Percentiles rank a stretch among this genome's conserved stretches.
phyloP scores from a whole-genome alignment of 2,797 vertebrate species.

The Clarias pachynema region DNA sequence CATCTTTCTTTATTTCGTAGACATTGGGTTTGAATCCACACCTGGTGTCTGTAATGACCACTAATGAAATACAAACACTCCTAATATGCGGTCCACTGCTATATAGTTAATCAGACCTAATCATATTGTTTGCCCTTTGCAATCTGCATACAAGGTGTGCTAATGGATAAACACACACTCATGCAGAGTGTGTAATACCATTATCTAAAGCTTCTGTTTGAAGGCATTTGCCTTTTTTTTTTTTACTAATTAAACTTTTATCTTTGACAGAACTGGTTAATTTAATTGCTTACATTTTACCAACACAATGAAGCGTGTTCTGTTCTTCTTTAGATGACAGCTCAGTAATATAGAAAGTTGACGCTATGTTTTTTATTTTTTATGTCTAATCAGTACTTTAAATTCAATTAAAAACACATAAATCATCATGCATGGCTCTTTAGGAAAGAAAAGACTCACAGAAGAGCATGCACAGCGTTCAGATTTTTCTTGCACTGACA shows the following conservation, averaged over 20 bases:
- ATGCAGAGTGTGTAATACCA: slow-evolving; percentile 40
- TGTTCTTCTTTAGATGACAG: slow-evolving; percentile 20
- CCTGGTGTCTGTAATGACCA: slow-evolving; percentile 36
- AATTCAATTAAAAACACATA: neutral
- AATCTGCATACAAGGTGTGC: slow-evolving; percentile 48
- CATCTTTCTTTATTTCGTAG: neutral
- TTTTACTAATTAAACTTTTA: slow-evolving; percentile 33
- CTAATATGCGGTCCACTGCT: slow-evolving; percentile 38
- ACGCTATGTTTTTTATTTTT: neutral
- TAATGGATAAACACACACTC: slow-evolving; percentile 39
- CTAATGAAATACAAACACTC: slow-evolving; percentile 53
- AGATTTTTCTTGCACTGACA: slow-evolving; percentile 27
- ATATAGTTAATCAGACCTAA: slow-evolving; percentile 44
- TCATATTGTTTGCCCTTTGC: slow-evolving; percentile 39
- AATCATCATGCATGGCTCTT: neutral
- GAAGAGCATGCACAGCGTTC: neutral
- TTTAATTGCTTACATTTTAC: slow-evolving; percentile 19
- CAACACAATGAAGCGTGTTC: neutral
- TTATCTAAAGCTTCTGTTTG: slow-evolving; percentile 39
- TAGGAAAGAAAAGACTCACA: slow-evolving; percentile 3
- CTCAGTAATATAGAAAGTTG: neutral
- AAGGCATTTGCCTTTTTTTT: slow-evolving; percentile 32
- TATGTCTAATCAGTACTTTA: slow-evolving; percentile 14
- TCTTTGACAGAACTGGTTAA: slow-evolving; percentile 17
- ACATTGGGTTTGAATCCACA: slow-evolving; percentile 31